Conservation (phyloP, 1,140 invertebrate species). For the Halesus radiatus region DNA sequence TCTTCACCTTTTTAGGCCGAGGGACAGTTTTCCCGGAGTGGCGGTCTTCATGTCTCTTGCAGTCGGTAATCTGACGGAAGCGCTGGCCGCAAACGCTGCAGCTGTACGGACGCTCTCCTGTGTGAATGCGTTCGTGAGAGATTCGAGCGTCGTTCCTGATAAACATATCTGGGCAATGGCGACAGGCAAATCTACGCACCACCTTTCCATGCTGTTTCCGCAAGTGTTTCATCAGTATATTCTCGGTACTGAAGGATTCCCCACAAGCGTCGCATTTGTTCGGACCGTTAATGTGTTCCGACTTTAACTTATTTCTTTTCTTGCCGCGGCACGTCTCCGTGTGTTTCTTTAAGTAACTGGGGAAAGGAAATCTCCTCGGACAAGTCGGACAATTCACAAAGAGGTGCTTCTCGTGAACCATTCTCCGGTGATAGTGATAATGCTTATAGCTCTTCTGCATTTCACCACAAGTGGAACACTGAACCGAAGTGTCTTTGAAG, state of each 20-base stretch:
- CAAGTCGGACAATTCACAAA: not conserved
- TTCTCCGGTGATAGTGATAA: constrained; percentile 2
- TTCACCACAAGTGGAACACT: not conserved
- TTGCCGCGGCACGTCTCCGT: not conserved
- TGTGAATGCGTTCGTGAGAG: constrained; percentile 66
- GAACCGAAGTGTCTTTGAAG: not conserved
- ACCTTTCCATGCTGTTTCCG: not conserved
- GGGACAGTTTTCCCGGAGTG: not conserved
- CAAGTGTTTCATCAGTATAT: not conserved
- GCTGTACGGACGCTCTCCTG: constrained; percentile 69
- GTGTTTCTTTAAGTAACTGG: constrained; percentile 4
- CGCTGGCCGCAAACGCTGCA: constrained; percentile 70
- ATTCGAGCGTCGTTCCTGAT: constrained; percentile 55
- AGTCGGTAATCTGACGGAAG: constrained; percentile 60
- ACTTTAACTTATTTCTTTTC: no score
- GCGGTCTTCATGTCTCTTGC: not conserved
- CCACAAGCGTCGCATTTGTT: not conserved
- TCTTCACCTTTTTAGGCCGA: no score
- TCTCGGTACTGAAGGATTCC: not conserved
- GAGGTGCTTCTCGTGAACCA: constrained; percentile 15
- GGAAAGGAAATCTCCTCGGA: not conserved
- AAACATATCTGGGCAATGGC: not conserved
- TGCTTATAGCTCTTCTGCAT: not conserved
- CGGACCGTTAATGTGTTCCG: no score
- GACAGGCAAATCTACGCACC: not conserved